phyloP scores from a whole-genome alignment of 2,888 invertebrate genomes.

The Chalcosyrphus nemorum region DNA sequence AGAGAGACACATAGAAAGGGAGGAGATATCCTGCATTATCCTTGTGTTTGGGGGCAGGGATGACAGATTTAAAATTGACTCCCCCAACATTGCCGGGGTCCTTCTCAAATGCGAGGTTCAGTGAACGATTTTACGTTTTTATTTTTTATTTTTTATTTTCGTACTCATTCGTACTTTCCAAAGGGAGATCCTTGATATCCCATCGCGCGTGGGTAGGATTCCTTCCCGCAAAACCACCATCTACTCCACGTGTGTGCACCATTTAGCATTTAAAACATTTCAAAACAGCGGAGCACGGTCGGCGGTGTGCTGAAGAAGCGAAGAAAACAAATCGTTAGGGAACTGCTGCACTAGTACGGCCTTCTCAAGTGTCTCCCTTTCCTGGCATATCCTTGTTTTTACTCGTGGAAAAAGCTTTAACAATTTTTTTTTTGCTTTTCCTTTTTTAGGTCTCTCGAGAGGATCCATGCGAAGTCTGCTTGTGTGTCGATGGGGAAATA shows the following conservation, averaged over 20 bases:
- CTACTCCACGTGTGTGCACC: background rate
- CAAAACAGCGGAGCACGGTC: background rate
- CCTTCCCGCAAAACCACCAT: background rate
- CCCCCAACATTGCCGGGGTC: background rate
- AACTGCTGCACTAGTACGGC: background rate
- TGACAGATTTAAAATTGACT: background rate
- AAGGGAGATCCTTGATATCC: background rate
- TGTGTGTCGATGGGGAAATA: slow-evolving; percentile 86
- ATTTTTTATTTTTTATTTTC: too few relatives aligned
- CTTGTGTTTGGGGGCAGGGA: background rate
- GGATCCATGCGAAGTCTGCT: slow-evolving; percentile 85
- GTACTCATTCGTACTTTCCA: background rate
- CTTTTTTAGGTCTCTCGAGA: slow-evolving; percentile 84
- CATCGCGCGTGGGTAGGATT: background rate
- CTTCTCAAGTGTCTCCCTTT: background rate
- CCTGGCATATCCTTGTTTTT: background rate
- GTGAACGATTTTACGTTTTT: slow-evolving; percentile 25
- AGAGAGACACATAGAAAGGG: too few relatives aligned
- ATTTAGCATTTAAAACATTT: background rate
- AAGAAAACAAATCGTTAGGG: slow-evolving; percentile 34
- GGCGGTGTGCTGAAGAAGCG: background rate
- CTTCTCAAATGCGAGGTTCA: background rate
- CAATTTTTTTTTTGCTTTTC: slow-evolving; percentile 54
- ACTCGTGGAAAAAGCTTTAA: slow-evolving; percentile 39
- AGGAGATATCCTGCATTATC: background rate